A percentile compares a stretch with the other conserved stretches of the same genome.
Evolutionary conservation across 2,797 vertebrate genomes (phyloP).

Genomic region (Falco rusticolus): DNA sequence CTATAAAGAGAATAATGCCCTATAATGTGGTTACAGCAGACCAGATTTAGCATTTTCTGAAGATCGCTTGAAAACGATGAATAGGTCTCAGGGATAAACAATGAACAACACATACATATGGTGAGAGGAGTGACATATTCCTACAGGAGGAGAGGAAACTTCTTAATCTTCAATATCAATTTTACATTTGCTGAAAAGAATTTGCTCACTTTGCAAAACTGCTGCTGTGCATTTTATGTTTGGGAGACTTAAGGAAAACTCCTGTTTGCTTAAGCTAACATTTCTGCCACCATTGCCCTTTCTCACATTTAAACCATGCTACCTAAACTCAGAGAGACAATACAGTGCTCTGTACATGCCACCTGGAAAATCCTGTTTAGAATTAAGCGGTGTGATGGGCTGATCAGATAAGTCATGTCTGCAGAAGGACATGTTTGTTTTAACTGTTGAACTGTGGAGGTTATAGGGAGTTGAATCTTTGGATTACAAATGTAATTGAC

Average conservation of each 20-base stretch:
- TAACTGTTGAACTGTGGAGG: constrained; percentile 38
- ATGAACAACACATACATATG: neutral
- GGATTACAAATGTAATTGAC: constrained; percentile 10
- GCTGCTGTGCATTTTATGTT: neutral
- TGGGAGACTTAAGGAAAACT: neutral
- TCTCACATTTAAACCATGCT: neutral
- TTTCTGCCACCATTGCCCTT: neutral
- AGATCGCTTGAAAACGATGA: neutral
- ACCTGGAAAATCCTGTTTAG: constrained; percentile 56
- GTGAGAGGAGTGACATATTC: neutral
- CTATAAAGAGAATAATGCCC: neutral
- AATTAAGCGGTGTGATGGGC: neutral
- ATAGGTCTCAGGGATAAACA: neutral
- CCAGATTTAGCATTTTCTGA: neutral
- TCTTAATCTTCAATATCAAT: neutral
- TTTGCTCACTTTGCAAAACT: neutral
- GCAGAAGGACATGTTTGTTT: constrained; percentile 31
- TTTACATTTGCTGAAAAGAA: neutral
- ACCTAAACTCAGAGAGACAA: neutral
- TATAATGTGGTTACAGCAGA: neutral
- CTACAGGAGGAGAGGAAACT: neutral
- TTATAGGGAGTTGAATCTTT: constrained; percentile 43
- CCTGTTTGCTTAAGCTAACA: neutral
- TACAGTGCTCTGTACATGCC: neutral
- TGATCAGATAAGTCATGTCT: constrained; percentile 1